Base-by-base conservation (phyloP, 2,888 invertebrate genomes). In the Rotaria magnacalcarata region DNA sequence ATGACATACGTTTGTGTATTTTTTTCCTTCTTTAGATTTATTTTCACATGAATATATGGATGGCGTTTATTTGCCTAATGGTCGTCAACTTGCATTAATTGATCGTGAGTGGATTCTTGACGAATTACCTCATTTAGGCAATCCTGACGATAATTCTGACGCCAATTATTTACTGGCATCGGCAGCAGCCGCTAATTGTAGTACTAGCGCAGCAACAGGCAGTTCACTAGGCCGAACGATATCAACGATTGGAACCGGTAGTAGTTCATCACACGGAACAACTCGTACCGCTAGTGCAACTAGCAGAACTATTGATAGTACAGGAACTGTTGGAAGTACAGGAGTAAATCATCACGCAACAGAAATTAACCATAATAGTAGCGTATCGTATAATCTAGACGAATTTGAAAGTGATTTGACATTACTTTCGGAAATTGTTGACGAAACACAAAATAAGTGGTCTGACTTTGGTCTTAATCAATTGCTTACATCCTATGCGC, bases 401-500 rank as follows among this genome's bases (percentile, higher is more conserved):
- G 80, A 80, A n/a, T 80, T 80, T 43, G 80, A 80, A 24, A 21
- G 80, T 47, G 80, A 80, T 43, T 80, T 80, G 47, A 47, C 24
- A 14, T 80, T 80, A 47, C 47, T 80, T 11, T 80, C 80, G 24
- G 80, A 80, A 80, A 47, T 47, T n/a, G n/a, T 47, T 43, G 80
- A 80, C 47, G 80, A 80, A 80, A 80, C 80, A 47, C 80, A 80
- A 80, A 80, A 80, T 47, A 80, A 80, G 80, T 80, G 80, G 80
- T 80, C 47, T 43, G 47, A 80, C 47, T 80, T 80, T 47, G 43
- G 80, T n/a, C n/a, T 80, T 0, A 80, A 80, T 80, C 47, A 80
- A 80, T 80, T 80, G 47, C n/a, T 80, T 24, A 80, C 80, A 80
- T n/a, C 67, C 6, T 67, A 67, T 34, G 67, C 67, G 34, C 67